These are phyloP conservation scores for Dynastes tityus DNA, from an alignment of 2,888 invertebrate genomes.

Conservation along the genomic window DNA sequence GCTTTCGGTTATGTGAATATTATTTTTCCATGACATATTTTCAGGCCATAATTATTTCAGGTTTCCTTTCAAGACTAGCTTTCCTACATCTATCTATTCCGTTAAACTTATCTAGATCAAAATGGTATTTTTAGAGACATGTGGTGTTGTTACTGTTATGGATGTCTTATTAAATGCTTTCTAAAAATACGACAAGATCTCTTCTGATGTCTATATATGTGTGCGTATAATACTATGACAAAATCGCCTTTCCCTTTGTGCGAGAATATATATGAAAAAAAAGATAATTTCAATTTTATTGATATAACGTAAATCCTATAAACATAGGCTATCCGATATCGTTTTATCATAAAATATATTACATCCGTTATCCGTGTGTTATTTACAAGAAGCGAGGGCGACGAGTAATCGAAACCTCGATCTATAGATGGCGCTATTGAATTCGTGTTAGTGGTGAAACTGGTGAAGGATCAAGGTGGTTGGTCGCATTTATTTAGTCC, in stretches of 20 bases:
- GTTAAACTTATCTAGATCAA: constrained; percentile 10
- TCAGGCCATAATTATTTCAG: not conserved
- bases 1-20: constrained; percentile 2
- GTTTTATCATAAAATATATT: constrained; percentile 46
- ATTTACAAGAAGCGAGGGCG: constrained; percentile 14
- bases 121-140: not conserved
- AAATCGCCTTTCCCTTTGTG: constrained; percentile 4
- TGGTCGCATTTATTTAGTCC: constrained; percentile 56
- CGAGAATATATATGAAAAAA: not conserved
- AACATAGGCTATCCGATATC: constrained; percentile 33
- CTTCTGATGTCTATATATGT: not conserved
- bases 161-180: constrained; percentile 18
- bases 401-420: constrained; percentile 5
- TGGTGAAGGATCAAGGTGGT: constrained; percentile 56
- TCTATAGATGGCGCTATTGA: constrained; percentile 55
- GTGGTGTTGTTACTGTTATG: not conserved
- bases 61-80: not conserved
- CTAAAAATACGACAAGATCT: not conserved
- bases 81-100: constrained; percentile 10
- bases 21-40: not conserved
- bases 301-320: constrained; percentile 28
- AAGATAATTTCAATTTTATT: constrained; percentile 44
- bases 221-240: not conserved
- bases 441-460: constrained; percentile 57
- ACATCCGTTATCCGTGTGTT: constrained; percentile 29